A percentile compares a stretch with the other conserved stretches of the same genome.
phyloP scores from a whole-genome alignment of 1,140 invertebrate species.

The Papilio machaon region DNA sequence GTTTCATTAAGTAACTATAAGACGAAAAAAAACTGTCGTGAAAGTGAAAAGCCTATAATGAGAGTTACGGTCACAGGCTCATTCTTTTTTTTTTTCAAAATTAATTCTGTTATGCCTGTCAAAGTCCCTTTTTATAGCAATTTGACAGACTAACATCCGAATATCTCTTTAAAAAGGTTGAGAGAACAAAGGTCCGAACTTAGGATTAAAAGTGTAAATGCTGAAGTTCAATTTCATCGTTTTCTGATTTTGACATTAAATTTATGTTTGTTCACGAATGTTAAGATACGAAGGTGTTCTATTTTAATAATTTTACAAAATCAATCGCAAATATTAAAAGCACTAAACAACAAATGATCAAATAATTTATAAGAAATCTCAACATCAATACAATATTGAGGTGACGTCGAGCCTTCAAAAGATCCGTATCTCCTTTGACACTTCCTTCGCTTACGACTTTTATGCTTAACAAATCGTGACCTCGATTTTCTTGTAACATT shows the following conservation, averaged over 20 bases:
- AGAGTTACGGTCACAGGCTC: too few relatives aligned
- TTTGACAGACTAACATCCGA: background rate
- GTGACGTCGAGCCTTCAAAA: background rate
- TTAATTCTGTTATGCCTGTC: background rate
- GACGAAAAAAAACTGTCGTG: too few relatives aligned
- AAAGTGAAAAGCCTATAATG: too few relatives aligned
- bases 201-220: background rate
- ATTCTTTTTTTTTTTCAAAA: too few relatives aligned
- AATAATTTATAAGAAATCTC: background rate
- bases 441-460: background rate
- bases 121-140: background rate
- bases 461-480: conserved; percentile 4
- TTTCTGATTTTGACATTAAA: too few relatives aligned
- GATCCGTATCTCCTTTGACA: conserved; percentile 13
- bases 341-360: background rate
- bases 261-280: background rate
- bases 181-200: background rate
- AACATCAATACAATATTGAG: background rate
- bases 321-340: background rate
- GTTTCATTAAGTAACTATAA: too few relatives aligned
- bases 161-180: background rate
- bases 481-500: background rate
- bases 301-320: background rate
- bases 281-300: background rate
- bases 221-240: too few relatives aligned